Percentiles rank a stretch among this genome's conserved stretches.
phyloP scores from a whole-genome alignment of 2,888 invertebrate genomes.

The Sinelater perroti region DNA sequence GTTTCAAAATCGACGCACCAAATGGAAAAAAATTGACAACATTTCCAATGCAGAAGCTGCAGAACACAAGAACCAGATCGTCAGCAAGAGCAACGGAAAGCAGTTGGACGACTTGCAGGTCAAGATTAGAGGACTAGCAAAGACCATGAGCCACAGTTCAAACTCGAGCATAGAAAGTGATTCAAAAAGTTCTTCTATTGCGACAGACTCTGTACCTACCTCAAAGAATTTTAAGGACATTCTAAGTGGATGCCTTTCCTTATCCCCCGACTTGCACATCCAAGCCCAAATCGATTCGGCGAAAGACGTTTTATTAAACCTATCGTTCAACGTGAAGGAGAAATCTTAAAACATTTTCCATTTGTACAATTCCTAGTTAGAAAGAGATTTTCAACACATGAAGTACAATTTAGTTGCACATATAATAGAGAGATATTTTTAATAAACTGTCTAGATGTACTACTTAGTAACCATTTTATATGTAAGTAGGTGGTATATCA shows the following conservation, averaged over 20 bases:
- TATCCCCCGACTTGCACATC: slow-evolving; percentile 52
- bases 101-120: slow-evolving; percentile 41
- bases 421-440: slow-evolving; percentile 46
- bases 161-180: slow-evolving; percentile 59
- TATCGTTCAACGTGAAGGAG: slow-evolving; percentile 55
- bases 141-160: slow-evolving; percentile 55
- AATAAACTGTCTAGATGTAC: slow-evolving; percentile 42
- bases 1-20: slow-evolving; percentile 87
- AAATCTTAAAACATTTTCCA: slow-evolving; percentile 48
- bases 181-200: slow-evolving; percentile 53
- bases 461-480: slow-evolving; percentile 42
- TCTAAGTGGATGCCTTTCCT: slow-evolving; percentile 45
- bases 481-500: slow-evolving; percentile 34
- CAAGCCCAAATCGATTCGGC: slow-evolving; percentile 55
- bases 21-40: slow-evolving; percentile 94
- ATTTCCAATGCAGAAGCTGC: slow-evolving; percentile 88
- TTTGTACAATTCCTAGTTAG: slow-evolving; percentile 24
- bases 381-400: slow-evolving; percentile 47
- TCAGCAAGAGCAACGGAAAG: slow-evolving; percentile 48
- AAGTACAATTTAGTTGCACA: slow-evolving; percentile 57
- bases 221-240: slow-evolving; percentile 56
- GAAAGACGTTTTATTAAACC: slow-evolving; percentile 57
- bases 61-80: slow-evolving; percentile 73
- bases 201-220: slow-evolving; percentile 48
- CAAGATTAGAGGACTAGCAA: slow-evolving; percentile 48